Conservation (phyloP, 2,888 invertebrate species). For the Troilus luridus region DNA sequence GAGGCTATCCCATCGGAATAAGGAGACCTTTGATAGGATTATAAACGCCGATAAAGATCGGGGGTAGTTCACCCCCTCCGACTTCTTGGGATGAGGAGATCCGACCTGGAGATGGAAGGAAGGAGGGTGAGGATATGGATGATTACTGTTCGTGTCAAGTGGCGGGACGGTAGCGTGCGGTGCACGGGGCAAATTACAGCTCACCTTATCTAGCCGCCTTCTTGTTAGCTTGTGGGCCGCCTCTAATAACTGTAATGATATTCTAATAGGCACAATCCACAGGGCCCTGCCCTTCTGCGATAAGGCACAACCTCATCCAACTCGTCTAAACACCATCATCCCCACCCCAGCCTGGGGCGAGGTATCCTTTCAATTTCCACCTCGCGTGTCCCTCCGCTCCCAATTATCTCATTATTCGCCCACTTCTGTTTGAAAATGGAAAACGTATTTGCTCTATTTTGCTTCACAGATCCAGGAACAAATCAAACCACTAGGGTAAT, state of each 20-base stretch:
- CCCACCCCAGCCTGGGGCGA: not conserved
- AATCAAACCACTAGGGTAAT: constrained; percentile 22
- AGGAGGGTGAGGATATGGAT: constrained; percentile 16
- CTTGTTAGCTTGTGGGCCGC: not conserved
- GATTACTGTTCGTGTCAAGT: constrained; percentile 46
- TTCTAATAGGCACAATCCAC: constrained; percentile 46
- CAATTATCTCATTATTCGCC: constrained; percentile 51
- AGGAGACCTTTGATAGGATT: not conserved
- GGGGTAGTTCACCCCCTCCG: not conserved
- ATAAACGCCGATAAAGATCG: not conserved
- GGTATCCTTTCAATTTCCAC: constrained; percentile 51
- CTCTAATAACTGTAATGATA: constrained; percentile 47
- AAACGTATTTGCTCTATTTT: constrained; percentile 52
- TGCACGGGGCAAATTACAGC: constrained; percentile 10
- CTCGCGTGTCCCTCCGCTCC: constrained; percentile 45
- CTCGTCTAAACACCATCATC: constrained; percentile 19
- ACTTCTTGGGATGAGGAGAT: constrained; percentile 18
- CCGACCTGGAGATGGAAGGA: not conserved
- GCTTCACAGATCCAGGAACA: constrained; percentile 7
- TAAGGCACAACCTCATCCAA: constrained; percentile 7
- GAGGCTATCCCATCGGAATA: not conserved
- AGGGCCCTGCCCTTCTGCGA: not conserved
- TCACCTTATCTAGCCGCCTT: constrained; percentile 38
- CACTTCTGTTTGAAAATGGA: constrained; percentile 41
- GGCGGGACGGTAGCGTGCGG: constrained; percentile 2